Evolutionary conservation across 1,140 invertebrate species (phyloP).

Genomic region (Lycorma delicatula): DNA sequence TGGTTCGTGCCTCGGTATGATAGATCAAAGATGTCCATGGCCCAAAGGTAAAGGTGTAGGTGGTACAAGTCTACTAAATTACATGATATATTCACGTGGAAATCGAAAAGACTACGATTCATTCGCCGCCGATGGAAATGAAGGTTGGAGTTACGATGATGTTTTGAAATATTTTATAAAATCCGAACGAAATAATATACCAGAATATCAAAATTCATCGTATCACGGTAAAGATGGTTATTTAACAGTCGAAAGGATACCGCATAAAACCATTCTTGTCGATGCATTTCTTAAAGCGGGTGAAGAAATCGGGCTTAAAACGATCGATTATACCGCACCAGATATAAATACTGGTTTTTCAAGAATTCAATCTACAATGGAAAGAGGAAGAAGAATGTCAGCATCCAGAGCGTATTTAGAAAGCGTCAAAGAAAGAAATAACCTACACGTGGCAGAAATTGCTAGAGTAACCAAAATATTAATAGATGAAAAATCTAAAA

Average conservation of each 20-base stretch:
- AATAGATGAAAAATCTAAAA: conserved; percentile 49
- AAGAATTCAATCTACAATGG: conserved; percentile 53
- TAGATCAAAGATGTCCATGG: conserved; percentile 23
- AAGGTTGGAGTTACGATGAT: conserved; percentile 77
- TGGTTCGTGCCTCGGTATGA: conserved; percentile 42
- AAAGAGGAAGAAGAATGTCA: conserved; percentile 50
- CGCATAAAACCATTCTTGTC: conserved; percentile 49
- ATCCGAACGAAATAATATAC: conserved; percentile 53
- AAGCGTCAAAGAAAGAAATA: conserved; percentile 45
- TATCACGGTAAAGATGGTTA: conserved; percentile 58
- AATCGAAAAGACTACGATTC: conserved; percentile 58
- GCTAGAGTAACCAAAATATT: conserved; percentile 57
- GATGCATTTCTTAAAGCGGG: conserved; percentile 46
- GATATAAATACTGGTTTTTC: conserved; percentile 49
- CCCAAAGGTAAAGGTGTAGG: conserved; percentile 43
- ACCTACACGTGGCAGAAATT: conserved; percentile 59
- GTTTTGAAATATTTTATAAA: conserved; percentile 76
- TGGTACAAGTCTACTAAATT: conserved; percentile 69
- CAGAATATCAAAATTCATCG: conserved; percentile 38
- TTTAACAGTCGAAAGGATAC: conserved; percentile 53
- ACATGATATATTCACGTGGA: conserved; percentile 69
- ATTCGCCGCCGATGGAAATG: conserved; percentile 66
- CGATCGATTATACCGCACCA: conserved; percentile 46
- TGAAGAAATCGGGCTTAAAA: conserved; percentile 41
- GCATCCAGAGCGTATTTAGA: conserved; percentile 51